Evolutionary conservation across 2,113 vertebrate species (phyloP).

Genomic region (Ceratotherium simum): DNA sequence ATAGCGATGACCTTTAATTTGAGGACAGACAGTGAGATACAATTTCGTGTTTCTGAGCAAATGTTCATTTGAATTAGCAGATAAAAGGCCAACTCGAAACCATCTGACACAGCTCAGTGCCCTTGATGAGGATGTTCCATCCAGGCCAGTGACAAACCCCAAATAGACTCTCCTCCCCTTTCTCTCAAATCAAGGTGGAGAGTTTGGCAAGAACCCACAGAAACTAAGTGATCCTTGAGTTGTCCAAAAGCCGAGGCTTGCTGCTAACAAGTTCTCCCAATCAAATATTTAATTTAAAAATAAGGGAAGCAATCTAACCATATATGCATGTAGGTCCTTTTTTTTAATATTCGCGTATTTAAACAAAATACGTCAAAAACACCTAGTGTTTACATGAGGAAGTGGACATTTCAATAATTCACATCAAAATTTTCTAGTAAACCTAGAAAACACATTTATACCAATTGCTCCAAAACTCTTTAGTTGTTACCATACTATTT

Average conservation of each 20-base stretch:
- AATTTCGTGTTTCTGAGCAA: slow-evolving; percentile 56
- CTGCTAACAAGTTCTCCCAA: slow-evolving; percentile 21
- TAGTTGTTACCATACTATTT: not conserved
- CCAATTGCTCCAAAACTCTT: not conserved
- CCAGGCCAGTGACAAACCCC: not conserved
- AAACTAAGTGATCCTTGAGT: slow-evolving; percentile 21
- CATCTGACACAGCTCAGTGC: not conserved
- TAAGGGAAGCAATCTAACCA: not conserved
- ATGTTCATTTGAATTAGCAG: slow-evolving; percentile 63
- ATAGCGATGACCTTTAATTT: slow-evolving; percentile 9
- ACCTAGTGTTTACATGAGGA: slow-evolving; percentile 33
- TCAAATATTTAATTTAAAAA: slow-evolving; percentile 61
- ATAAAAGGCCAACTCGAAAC: slow-evolving; percentile 24
- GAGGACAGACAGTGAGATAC: not conserved
- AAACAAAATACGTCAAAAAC: slow-evolving; percentile 42
- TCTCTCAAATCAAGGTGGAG: not conserved
- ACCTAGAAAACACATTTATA: not conserved
- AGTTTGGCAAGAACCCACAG: slow-evolving; percentile 43
- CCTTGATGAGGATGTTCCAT: not conserved
- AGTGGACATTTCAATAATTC: not conserved
- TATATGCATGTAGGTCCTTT: slow-evolving; percentile 9
- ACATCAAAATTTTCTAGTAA: not conserved
- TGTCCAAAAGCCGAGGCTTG: slow-evolving; percentile 35
- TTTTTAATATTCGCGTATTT: slow-evolving; percentile 16
- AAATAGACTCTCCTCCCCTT: not conserved